Conservation (phyloP, 2,888 invertebrate species). For the Junonia oenone region DNA sequence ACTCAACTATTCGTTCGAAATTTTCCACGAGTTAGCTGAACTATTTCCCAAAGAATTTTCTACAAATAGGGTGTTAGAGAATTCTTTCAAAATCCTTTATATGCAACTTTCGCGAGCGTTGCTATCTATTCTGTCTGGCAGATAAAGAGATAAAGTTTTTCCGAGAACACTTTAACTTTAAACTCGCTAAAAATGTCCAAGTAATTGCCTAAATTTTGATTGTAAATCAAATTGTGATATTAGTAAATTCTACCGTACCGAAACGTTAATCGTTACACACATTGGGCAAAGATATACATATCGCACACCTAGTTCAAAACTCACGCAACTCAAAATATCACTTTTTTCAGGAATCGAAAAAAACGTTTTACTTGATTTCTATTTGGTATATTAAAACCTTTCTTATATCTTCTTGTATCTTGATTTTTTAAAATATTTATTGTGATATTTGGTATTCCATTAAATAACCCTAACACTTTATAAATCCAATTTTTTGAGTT, state of each 20-base stretch:
- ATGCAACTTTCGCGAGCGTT: slow-evolving; percentile 15
- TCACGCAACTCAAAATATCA: too few relatives aligned
- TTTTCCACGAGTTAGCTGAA: slow-evolving; percentile 9
- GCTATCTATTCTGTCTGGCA: slow-evolving; percentile 16
- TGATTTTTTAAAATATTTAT: too few relatives aligned
- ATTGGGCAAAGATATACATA: background rate
- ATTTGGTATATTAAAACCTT: too few relatives aligned
- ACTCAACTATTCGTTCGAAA: background rate
- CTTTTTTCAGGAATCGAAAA: too few relatives aligned
- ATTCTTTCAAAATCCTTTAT: slow-evolving; percentile 18
- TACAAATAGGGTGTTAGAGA: slow-evolving; percentile 18
- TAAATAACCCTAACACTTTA: too few relatives aligned
- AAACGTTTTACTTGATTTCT: too few relatives aligned
- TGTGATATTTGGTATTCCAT: too few relatives aligned
- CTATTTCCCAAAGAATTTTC: slow-evolving; percentile 13
- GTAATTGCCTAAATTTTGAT: slow-evolving; percentile 1
- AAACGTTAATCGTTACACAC: too few relatives aligned
- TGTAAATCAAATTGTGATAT: background rate
- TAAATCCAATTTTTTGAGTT: too few relatives aligned
- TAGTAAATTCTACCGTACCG: too few relatives aligned
- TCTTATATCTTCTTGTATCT: too few relatives aligned
- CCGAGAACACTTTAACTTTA: slow-evolving; percentile 4
- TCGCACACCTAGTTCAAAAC: too few relatives aligned
- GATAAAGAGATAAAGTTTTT: slow-evolving; percentile 17
- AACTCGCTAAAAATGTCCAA: slow-evolving; percentile 7